Conservation (phyloP, 1,140 invertebrate species). For the Drosophila ercepeae region DNA sequence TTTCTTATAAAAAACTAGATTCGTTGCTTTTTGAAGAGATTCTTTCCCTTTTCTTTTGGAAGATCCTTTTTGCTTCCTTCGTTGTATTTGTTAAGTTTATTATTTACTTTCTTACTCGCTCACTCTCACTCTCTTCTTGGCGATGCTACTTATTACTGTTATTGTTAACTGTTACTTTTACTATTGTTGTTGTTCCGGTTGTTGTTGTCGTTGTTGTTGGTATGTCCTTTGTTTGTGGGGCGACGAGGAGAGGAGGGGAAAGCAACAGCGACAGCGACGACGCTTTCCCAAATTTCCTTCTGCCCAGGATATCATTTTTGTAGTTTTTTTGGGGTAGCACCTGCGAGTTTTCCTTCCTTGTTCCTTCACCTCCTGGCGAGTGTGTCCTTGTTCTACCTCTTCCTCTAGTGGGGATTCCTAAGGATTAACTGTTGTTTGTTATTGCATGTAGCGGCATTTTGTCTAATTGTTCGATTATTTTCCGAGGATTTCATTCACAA, state of each 20-base stretch:
- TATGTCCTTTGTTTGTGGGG: conserved; percentile 74
- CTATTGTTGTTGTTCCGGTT: conserved; percentile 19
- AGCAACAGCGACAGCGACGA: conserved; percentile 72
- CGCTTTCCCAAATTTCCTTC: conserved; percentile 44
- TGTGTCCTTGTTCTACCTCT: neutral
- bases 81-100: conserved; percentile 19
- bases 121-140: conserved; percentile 9
- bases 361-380: neutral
- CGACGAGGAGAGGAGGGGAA: conserved; percentile 56
- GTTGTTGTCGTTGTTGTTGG: conserved; percentile 42
- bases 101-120: conserved; percentile 2
- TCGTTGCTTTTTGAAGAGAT: conserved; percentile 31
- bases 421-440: conserved; percentile 11
- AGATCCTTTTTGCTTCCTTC: conserved; percentile 11
- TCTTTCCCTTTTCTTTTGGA: neutral
- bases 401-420: neutral
- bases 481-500: conserved; percentile 10
- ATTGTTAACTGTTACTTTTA: conserved; percentile 13
- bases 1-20: conserved; percentile 54
- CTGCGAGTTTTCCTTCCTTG: conserved; percentile 1
- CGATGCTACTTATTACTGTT: conserved; percentile 9
- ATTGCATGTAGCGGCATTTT: conserved; percentile 17
- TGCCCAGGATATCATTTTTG: conserved; percentile 42
- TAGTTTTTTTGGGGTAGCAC: neutral
- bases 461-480: neutral